Conservation (phyloP, 2,113 vertebrate species). For the Pelodiscus sinensis region DNA sequence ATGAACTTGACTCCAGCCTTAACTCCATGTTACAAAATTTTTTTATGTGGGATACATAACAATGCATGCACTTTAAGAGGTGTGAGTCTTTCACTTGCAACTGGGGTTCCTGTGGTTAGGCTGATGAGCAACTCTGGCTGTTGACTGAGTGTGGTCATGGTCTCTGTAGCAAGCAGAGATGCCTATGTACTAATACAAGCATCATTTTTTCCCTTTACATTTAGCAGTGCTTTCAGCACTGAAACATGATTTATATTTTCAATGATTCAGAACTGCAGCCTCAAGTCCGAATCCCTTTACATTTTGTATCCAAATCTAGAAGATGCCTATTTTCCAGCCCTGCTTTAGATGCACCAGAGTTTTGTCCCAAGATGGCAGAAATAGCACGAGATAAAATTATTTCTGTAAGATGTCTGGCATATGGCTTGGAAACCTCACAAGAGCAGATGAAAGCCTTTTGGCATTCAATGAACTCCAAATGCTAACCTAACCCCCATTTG, state of each 20-base stretch:
- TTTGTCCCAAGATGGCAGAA: conserved; percentile 21
- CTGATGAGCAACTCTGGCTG: neutral
- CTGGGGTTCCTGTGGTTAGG: neutral
- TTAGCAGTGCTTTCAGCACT: neutral
- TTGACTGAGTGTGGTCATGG: neutral
- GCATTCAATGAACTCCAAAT: neutral
- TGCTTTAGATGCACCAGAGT: neutral
- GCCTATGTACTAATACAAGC: neutral
- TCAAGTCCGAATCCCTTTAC: neutral
- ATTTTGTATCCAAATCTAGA: neutral
- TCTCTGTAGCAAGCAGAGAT: neutral
- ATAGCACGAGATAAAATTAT: neutral
- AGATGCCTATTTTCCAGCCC: neutral
- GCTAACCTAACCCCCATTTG: neutral
- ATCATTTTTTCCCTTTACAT: neutral
- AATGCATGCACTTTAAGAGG: too few species aligned
- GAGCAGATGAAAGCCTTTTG: conserved; percentile 16
- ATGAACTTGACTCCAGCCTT: too few species aligned
- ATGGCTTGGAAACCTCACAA: conserved; percentile 15
- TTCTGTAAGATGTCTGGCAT: neutral
- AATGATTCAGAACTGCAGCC: neutral
- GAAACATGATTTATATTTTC: neutral
- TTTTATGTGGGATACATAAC: too few species aligned
- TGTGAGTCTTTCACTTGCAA: neutral
- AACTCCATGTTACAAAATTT: too few species aligned